Evolutionary conservation across 2,113 vertebrate genomes (phyloP), one percentile per base, ranked within the genome.

Genomic region (Galemys pyrenaicus): DNA sequence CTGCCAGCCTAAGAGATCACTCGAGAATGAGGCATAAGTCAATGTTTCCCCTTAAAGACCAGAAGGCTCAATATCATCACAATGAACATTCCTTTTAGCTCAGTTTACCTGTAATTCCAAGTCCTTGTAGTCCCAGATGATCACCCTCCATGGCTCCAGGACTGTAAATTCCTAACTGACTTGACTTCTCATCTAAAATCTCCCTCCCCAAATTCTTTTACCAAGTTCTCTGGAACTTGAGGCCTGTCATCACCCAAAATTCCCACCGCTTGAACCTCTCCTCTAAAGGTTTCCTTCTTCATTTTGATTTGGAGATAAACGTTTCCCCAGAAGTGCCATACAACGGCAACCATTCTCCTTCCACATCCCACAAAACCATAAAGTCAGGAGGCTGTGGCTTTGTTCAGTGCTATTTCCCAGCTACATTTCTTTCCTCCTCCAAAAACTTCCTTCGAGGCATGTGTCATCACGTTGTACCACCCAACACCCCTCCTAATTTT

Each of bases 391-490:
- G n/a, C 35, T 24, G 39, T 35, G 15, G 20, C 1, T n/a, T 22
- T n/a, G 30, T 17, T 74, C 54, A 30, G 4, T 28, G 24, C 9
- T 77, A 44, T 54, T 49, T 70, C 80, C 9, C 58, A 70, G 30
- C 22, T 35, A 20, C 17, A n/a, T 71, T 94, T 17, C 37, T 46
- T 71, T 54, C 67, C 60, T 77, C 35, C 9, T 83, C 56, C 17
- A 62, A 28, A 44, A 78, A 12, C 4, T 8, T 80, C 58, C 85
- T 58, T 9, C 11, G 49, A 90, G 41, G 56, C 9, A 30, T 10
- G 65, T 58, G 70, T 56, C 35, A 58, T 9, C 9, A 6, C 58
- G 8, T 0, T 0, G 32, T 30, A 13, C 10, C 12, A 20, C 22
- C 49, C 6, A 75, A 4, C 3, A 5, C 1, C 12, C 28, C 54